Percentiles rank a stretch among this genome's conserved stretches.
These are phyloP conservation scores for Ophiodon elongatus DNA, from an alignment of 2,113 vertebrate genomes.

Conservation along the genomic window DNA sequence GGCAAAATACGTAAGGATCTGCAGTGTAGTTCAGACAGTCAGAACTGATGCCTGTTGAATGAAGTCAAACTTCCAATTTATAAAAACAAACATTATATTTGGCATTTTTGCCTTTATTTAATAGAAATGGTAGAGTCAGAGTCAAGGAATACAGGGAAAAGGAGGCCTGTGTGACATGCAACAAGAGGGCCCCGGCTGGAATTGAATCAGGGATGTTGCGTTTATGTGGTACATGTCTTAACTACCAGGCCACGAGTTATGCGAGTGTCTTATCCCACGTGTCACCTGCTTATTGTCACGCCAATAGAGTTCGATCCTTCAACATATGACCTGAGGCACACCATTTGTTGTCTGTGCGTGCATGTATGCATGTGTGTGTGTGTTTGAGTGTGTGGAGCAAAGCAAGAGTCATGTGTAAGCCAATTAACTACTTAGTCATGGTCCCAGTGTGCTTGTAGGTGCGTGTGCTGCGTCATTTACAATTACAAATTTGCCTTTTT, in stretches of 20 bases:
- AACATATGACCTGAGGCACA: background rate
- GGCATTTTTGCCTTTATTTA: background rate
- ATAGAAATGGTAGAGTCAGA: background rate
- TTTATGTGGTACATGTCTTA: too few relatives aligned
- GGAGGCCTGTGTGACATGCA: background rate
- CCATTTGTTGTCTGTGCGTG: background rate
- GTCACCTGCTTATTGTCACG: background rate
- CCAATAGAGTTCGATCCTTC: background rate
- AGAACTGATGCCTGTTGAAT: background rate
- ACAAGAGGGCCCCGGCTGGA: background rate
- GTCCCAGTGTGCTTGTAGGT: background rate
- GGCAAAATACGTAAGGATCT: background rate
- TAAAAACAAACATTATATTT: background rate
- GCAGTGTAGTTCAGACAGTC: background rate
- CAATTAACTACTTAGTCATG: background rate
- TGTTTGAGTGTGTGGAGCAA: background rate
- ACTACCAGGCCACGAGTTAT: background rate
- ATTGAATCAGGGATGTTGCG: background rate
- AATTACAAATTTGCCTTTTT: background rate
- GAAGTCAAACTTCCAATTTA: background rate
- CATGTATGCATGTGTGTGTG: background rate
- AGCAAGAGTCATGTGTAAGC: background rate
- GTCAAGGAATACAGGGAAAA: background rate
- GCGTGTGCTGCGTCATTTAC: background rate
- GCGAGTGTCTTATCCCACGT: background rate